These are phyloP conservation scores for Mesorhabditis spiculigera DNA, from an alignment of 2,888 invertebrate genomes.

Conservation along the genomic window DNA sequence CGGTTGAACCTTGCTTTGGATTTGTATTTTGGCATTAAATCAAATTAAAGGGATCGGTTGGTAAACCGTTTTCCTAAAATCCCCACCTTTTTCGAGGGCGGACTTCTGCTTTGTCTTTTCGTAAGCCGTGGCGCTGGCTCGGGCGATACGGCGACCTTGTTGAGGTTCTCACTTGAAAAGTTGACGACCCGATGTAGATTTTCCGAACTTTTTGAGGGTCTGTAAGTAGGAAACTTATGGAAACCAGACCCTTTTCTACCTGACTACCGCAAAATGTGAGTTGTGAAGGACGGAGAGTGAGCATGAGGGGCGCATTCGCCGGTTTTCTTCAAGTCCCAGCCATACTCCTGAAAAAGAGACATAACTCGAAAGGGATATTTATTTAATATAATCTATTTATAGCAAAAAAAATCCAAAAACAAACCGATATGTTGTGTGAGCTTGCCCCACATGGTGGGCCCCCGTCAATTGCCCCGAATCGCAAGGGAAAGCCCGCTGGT, in stretches of 20 bases:
- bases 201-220: slow-evolving; percentile 46
- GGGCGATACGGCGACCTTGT: slow-evolving; percentile 8
- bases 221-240: slow-evolving; percentile 2
- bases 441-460: neutral
- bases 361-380: too few species aligned
- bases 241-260: slow-evolving; percentile 4
- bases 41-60: neutral
- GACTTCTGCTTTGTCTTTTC: neutral
- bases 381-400: neutral
- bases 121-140: slow-evolving; percentile 6
- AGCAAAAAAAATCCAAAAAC: neutral
- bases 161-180: neutral
- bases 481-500: too few species aligned
- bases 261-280: slow-evolving; percentile 28
- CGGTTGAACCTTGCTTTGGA: too few species aligned
- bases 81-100: neutral
- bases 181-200: slow-evolving; percentile 43
- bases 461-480: too few species aligned
- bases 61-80: neutral
- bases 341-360: slow-evolving; percentile 30
- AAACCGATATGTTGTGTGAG: slow-evolving; percentile 6
- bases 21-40: too few species aligned
- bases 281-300: slow-evolving; percentile 48
- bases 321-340: slow-evolving; percentile 46
- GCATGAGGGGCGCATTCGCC: slow-evolving; percentile 43